Conservation (phyloP, 2,888 invertebrate genomes). For the Neoaliturus tenellus region DNA sequence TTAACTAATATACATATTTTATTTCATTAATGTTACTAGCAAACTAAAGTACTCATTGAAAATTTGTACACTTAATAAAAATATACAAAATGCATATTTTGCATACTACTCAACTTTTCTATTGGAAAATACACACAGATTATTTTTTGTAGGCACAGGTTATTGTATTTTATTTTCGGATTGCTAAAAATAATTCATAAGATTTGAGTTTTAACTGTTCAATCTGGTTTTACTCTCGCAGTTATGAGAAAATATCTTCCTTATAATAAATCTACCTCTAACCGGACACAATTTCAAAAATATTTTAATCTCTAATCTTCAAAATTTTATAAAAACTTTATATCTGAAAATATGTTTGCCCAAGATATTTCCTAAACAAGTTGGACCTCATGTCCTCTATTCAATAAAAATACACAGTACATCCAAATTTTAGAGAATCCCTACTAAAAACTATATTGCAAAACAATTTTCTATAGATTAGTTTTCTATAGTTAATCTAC, state of each 20-base stretch:
- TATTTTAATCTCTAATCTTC: not conserved
- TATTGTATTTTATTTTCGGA: not conserved
- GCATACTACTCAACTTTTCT: not conserved
- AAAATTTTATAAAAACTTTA: no score
- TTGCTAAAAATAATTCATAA: not conserved
- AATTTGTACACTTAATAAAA: not conserved
- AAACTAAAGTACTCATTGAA: not conserved
- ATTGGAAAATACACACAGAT: not conserved
- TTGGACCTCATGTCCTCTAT: no score
- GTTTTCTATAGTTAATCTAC: no score
- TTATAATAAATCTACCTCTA: not conserved
- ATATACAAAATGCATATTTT: not conserved
- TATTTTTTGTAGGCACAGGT: constrained; percentile 6
- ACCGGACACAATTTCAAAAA: not conserved
- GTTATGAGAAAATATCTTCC: not conserved
- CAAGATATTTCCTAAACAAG: no score
- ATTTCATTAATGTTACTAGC: not conserved
- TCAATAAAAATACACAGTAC: no score
- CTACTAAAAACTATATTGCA: no score
- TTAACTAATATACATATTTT: not conserved
- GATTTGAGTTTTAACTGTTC: not conserved
- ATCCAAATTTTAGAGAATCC: no score
- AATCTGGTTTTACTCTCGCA: not conserved
- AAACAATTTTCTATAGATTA: no score
- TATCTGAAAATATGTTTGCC: no score